Evolutionary conservation across 2,888 invertebrate genomes (phyloP).

Genomic region (Amblyteles armatorius): DNA sequence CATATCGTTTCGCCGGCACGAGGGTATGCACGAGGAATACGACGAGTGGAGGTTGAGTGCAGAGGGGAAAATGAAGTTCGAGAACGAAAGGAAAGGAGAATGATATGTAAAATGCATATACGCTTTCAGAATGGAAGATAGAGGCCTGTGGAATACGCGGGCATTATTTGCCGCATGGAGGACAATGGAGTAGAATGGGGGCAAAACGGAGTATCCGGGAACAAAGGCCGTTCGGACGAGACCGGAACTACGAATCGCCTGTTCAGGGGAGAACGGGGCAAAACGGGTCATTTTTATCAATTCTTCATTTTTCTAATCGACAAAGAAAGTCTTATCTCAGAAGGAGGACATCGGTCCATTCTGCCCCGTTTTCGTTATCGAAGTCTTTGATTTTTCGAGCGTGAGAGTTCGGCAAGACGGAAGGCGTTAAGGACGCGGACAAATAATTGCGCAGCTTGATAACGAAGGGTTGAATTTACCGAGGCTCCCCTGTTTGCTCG

Average conservation of each 20-base stretch:
- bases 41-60: slow-evolving; percentile 3
- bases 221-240: background rate
- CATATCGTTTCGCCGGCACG: slow-evolving; percentile 17
- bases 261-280: background rate
- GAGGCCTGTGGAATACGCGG: background rate
- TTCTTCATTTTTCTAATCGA: too few relatives aligned
- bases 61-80: background rate
- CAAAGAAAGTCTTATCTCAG: too few relatives aligned
- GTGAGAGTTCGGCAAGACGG: background rate
- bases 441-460: background rate
- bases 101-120: background rate
- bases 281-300: background rate
- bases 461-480: background rate
- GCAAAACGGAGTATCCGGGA: background rate
- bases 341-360: too few relatives aligned
- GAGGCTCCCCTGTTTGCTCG: background rate
- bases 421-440: background rate
- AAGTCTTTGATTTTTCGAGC: background rate
- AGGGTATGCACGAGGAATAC: background rate
- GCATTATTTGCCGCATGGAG: background rate
- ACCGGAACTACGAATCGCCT: background rate
- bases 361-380: too few relatives aligned
- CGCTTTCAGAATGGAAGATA: background rate
- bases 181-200: background rate
- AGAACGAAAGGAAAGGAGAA: background rate